These are phyloP conservation scores for Heliconius eleuchia DNA, from an alignment of 1,140 invertebrate species.

Conservation along the genomic window DNA sequence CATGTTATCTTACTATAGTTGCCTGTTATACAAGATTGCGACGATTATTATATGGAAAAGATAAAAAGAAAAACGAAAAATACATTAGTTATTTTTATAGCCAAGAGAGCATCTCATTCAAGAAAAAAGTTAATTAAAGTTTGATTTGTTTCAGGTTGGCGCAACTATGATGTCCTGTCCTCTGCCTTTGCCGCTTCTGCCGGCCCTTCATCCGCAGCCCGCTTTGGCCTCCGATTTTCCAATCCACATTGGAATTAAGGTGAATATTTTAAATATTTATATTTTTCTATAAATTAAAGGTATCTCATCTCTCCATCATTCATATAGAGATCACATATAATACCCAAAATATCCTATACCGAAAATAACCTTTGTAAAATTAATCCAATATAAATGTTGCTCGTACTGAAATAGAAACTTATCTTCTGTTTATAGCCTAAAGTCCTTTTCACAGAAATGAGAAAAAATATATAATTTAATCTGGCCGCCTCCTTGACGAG, in stretches of 20 bases:
- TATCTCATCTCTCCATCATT: background rate
- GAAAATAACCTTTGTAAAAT: background rate
- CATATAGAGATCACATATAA: background rate
- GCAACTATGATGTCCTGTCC: constrained; percentile 86
- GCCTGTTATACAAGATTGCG: background rate
- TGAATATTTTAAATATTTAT: constrained; percentile 49
- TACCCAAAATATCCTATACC: background rate
- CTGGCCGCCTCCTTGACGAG: constrained; percentile 62
- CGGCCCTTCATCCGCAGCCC: constrained; percentile 82
- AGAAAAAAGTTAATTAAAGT: background rate
- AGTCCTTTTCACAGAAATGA: constrained; percentile 12
- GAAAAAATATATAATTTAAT: constrained; percentile 74
- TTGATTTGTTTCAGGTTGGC: constrained; percentile 72
- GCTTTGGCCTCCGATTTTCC: constrained; percentile 82
- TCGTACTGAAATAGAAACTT: background rate
- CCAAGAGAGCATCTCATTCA: background rate
- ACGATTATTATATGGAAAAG: no score
- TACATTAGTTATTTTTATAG: background rate
- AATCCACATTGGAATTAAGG: constrained; percentile 84
- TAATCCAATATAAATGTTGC: background rate
- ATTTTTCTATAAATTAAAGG: background rate
- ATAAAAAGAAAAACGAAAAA: background rate
- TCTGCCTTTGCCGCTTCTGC: constrained; percentile 83
- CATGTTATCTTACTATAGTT: no score
- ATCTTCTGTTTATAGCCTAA: constrained; percentile 25